Evolutionary conservation across 2,888 invertebrate species (phyloP).

Genomic region (Polydrusus cervinus): DNA sequence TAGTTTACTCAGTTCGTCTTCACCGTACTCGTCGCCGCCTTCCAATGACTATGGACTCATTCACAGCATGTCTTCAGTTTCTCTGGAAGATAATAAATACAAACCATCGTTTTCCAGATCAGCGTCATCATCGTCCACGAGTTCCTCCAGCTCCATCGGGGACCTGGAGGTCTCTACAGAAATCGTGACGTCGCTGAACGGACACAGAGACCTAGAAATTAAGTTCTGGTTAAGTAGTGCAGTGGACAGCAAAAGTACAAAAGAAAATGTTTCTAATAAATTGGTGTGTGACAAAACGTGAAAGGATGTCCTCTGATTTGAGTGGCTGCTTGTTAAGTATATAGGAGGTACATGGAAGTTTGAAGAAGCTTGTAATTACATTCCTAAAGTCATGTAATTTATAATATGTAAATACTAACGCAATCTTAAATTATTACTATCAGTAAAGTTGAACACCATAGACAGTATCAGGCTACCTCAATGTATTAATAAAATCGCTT

Average conservation of each 20-base stretch:
- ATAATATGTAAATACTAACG: neutral
- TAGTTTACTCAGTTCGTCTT: slow-evolving; percentile 44
- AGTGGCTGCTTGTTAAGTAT: neutral
- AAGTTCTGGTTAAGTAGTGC: slow-evolving; percentile 79
- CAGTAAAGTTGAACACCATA: neutral
- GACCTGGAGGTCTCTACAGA: slow-evolving; percentile 83
- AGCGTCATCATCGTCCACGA: slow-evolving; percentile 55
- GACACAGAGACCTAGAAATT: slow-evolving; percentile 85
- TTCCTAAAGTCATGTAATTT: neutral
- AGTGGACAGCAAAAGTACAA: slow-evolving; percentile 57
- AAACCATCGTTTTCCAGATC: slow-evolving; percentile 59
- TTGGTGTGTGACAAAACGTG: slow-evolving; percentile 17
- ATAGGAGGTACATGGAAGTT: neutral
- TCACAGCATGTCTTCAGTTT: slow-evolving; percentile 62
- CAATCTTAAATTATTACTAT: neutral
- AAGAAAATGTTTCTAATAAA: slow-evolving; percentile 28
- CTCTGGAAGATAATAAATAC: slow-evolving; percentile 63
- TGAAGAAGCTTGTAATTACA: neutral
- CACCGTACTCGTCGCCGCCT: slow-evolving; percentile 46
- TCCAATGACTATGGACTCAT: slow-evolving; percentile 54
- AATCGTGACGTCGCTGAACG: slow-evolving; percentile 85
- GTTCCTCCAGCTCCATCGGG: slow-evolving; percentile 63
- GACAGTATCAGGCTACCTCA: neutral
- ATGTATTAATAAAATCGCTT: neutral
- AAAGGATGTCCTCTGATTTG: neutral